Evolutionary conservation across 1,140 invertebrate species (phyloP).

Genomic region (Heliothis subflexa): DNA sequence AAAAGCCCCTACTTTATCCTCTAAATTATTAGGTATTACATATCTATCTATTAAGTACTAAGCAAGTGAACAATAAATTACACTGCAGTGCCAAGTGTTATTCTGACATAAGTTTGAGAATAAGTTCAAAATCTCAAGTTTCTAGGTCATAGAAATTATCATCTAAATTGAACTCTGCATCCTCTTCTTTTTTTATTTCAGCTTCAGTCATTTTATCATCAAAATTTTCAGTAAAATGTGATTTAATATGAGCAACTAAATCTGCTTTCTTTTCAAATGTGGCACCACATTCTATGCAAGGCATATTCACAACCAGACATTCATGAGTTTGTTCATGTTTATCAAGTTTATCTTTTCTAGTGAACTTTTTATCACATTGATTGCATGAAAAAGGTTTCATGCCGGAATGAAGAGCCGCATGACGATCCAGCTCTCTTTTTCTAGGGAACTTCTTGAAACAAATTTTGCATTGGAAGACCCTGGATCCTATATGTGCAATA

Average conservation of each 20-base stretch:
- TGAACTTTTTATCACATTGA: conserved; percentile 89
- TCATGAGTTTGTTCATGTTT: conserved; percentile 88
- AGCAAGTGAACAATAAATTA: conserved; percentile 37
- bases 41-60: conserved; percentile 36
- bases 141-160: conserved; percentile 81
- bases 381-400: conserved; percentile 88
- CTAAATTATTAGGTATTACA: neutral
- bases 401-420: conserved; percentile 87
- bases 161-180: conserved; percentile 70
- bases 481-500: conserved; percentile 79
- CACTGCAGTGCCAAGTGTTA: conserved; percentile 12
- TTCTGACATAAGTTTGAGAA: conserved; percentile 50
- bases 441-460: conserved; percentile 89
- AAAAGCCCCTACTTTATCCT: conserved; percentile 13
- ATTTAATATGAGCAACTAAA: conserved; percentile 87
- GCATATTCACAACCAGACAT: conserved; percentile 84
- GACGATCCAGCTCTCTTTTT: conserved; percentile 88
- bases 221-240: conserved; percentile 84
- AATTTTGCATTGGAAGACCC: conserved; percentile 86
- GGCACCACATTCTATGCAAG: conserved; percentile 86
- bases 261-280: conserved; percentile 86
- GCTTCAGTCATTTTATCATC: conserved; percentile 73
- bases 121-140: conserved; percentile 65
- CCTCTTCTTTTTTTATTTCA: conserved; percentile 78
- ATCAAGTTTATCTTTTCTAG: conserved; percentile 89